phyloP scores from a whole-genome alignment of 30 jellyfish, hydroid and myxozoan species.

The Clytia hemisphaerica region DNA sequence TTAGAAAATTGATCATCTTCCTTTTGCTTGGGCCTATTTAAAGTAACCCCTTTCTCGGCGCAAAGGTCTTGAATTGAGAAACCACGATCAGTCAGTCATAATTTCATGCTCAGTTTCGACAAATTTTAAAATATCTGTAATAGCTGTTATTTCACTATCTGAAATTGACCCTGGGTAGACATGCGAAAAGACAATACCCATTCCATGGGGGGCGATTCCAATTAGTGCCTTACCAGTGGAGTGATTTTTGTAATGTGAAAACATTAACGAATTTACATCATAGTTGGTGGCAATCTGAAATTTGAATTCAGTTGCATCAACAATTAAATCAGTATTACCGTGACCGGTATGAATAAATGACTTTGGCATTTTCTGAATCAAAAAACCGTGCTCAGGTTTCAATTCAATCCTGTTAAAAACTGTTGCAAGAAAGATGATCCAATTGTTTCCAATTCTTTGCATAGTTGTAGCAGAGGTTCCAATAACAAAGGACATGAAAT shows the following conservation, averaged over 20 bases:
- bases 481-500: slow-evolving; percentile 26
- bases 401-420: slow-evolving; percentile 28
- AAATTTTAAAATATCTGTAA: slow-evolving; percentile 4
- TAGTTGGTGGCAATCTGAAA: slow-evolving; percentile 3
- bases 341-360: not conserved
- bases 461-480: slow-evolving; percentile 25
- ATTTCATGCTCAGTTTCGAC: slow-evolving; percentile 20
- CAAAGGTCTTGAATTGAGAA: slow-evolving; percentile 15
- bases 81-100: slow-evolving; percentile 16
- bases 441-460: slow-evolving; percentile 12
- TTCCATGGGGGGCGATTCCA: slow-evolving; percentile 23
- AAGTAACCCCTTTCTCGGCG: slow-evolving; percentile 14
- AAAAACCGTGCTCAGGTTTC: slow-evolving; percentile 27
- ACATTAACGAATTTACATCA: slow-evolving; percentile 3
- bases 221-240: slow-evolving; percentile 9
- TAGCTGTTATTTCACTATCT: slow-evolving; percentile 11
- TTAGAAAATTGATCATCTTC: slow-evolving; percentile 8
- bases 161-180: slow-evolving; percentile 20
- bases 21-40: too few species aligned
- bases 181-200: slow-evolving; percentile 3
- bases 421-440: slow-evolving; percentile 18
- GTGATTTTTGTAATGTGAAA: not conserved
- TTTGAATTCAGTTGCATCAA: too few species aligned
- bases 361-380: slow-evolving; percentile 26
- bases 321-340: not conserved